Conservation (phyloP, 2,113 vertebrate genomes). For the Pedetes capensis region DNA sequence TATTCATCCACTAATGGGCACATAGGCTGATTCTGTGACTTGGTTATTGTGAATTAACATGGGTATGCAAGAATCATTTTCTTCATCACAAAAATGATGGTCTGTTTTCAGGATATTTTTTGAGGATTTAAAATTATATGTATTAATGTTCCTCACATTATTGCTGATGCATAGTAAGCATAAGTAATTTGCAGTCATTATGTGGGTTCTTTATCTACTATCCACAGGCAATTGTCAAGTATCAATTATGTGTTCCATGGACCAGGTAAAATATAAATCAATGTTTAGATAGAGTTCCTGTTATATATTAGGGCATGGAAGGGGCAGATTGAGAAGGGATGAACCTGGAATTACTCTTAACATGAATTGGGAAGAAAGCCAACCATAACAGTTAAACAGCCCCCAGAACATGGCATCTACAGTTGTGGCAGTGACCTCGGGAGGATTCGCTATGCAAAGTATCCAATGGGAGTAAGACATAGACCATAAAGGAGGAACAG, state of each 20-base stretch:
- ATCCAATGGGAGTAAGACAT: too few relatives aligned
- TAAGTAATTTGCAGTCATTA: neutral
- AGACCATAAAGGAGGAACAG: neutral
- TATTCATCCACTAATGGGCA: neutral
- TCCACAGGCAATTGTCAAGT: neutral
- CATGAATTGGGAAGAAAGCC: neutral
- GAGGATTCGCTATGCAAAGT: neutral
- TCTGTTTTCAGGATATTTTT: neutral
- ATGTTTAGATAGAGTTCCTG: neutral
- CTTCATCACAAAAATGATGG: neutral
- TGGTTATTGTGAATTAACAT: too few relatives aligned
- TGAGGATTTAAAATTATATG: conserved; percentile 7
- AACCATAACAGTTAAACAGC: neutral
- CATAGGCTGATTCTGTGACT: neutral
- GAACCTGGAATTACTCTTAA: neutral
- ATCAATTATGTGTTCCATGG: neutral
- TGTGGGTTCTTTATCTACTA: neutral
- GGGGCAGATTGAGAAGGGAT: neutral
- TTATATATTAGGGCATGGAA: neutral
- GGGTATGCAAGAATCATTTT: too few relatives aligned
- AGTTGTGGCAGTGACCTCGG: neutral
- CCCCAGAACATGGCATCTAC: neutral
- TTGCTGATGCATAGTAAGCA: neutral
- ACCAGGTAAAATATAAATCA: neutral
- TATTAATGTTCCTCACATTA: neutral